Conservation (phyloP, 2,797 vertebrate genomes). For the Brachyalestes nurse region DNA sequence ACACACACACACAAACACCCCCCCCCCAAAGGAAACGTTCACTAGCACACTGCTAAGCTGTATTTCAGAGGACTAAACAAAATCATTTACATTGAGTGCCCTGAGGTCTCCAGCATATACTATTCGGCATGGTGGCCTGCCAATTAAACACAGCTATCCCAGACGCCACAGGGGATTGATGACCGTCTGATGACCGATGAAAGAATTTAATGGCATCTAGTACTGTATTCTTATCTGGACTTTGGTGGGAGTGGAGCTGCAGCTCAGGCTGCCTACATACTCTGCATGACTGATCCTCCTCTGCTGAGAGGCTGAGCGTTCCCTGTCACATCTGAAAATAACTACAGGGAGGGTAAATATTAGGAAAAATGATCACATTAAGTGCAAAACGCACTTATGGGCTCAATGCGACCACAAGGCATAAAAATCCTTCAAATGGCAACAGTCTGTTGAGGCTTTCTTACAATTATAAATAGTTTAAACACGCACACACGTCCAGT, state of each 20-base stretch:
- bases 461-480: conserved; percentile 21
- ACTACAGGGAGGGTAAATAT: background rate
- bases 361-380: background rate
- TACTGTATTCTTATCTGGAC: background rate
- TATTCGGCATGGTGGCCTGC: background rate
- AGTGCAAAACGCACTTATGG: conserved; percentile 11
- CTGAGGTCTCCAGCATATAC: background rate
- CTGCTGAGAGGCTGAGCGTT: background rate
- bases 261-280: background rate
- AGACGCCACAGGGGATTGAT: background rate
- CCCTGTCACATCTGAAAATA: background rate
- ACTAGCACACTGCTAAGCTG: background rate
- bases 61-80: background rate
- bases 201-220: background rate
- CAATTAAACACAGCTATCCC: background rate
- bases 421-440: conserved; percentile 9
- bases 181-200: background rate
- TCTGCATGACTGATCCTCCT: background rate
- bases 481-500: conserved; percentile 19
- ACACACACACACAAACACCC: background rate
- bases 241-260: background rate
- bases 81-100: background rate
- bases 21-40: no score
- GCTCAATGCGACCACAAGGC: conserved; percentile 1
- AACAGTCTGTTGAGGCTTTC: background rate